Conservation (phyloP, 2,888 invertebrate species). For the Therioaphis trifolii region DNA sequence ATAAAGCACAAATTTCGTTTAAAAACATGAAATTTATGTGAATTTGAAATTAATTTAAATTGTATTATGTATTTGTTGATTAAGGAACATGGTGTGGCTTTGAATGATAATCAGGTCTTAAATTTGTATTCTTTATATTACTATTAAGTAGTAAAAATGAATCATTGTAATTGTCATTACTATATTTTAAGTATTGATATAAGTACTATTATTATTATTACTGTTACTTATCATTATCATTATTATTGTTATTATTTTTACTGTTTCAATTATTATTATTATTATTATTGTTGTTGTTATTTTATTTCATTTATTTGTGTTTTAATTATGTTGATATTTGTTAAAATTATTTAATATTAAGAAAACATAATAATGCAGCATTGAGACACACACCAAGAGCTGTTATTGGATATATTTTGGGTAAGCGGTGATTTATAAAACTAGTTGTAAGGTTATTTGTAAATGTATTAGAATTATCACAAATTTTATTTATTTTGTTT, state of each 20-base stretch:
- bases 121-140: constrained; percentile 20
- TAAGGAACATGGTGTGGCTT: neutral
- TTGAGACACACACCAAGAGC: constrained; percentile 50
- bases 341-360: constrained; percentile 51
- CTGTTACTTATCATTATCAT: constrained; percentile 13
- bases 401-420: constrained; percentile 61
- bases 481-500: constrained; percentile 39
- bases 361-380: constrained; percentile 43
- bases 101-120: constrained; percentile 27
- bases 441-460: constrained; percentile 61
- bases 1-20: constrained; percentile 53
- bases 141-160: constrained; percentile 38
- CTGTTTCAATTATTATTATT: neutral
- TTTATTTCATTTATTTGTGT: neutral
- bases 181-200: neutral
- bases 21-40: constrained; percentile 32
- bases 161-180: constrained; percentile 36
- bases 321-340: constrained; percentile 44
- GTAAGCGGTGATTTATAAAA: constrained; percentile 63
- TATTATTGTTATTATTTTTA: constrained; percentile 21
- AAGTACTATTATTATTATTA: neutral
- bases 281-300: neutral
- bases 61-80: constrained; percentile 45
- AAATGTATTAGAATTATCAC: constrained; percentile 43
- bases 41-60: constrained; percentile 40